These are phyloP conservation scores for Phodopus roborovskii DNA, from an alignment of 2,113 vertebrate genomes.

Conservation along the genomic window DNA sequence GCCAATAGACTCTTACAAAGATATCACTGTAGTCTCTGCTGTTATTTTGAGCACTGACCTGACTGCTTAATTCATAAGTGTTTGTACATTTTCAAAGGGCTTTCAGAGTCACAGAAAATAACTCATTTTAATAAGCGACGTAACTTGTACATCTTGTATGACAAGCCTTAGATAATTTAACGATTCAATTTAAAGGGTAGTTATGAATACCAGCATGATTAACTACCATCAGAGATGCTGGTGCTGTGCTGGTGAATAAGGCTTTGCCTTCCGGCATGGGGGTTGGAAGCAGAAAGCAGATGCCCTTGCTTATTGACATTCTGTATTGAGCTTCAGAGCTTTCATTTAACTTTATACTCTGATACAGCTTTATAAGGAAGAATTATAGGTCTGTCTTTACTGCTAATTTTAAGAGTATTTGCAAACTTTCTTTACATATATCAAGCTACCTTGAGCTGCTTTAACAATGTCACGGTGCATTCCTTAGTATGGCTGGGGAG, in stretches of 20 bases:
- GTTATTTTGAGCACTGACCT: background rate
- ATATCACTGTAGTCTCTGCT: background rate
- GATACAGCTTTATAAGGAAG: background rate
- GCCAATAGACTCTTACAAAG: background rate
- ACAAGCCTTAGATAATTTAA: background rate
- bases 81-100: background rate
- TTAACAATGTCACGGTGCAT: background rate
- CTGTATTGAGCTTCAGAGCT: background rate
- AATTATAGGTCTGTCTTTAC: background rate
- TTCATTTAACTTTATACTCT: conserved; percentile 24
- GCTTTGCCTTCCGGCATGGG: background rate
- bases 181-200: conserved; percentile 4
- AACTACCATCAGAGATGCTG: background rate
- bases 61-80: background rate
- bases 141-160: background rate
- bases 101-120: conserved; percentile 5
- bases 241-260: background rate
- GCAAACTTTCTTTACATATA: background rate
- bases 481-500: background rate
- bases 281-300: background rate
- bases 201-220: background rate
- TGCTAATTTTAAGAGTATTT: conserved; percentile 46
- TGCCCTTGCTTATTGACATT: background rate
- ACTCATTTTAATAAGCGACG: conserved; percentile 20
- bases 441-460: background rate